These are phyloP conservation scores for Simalia tracyae DNA, from an alignment of 2,797 vertebrate species.

Conservation along the genomic window DNA sequence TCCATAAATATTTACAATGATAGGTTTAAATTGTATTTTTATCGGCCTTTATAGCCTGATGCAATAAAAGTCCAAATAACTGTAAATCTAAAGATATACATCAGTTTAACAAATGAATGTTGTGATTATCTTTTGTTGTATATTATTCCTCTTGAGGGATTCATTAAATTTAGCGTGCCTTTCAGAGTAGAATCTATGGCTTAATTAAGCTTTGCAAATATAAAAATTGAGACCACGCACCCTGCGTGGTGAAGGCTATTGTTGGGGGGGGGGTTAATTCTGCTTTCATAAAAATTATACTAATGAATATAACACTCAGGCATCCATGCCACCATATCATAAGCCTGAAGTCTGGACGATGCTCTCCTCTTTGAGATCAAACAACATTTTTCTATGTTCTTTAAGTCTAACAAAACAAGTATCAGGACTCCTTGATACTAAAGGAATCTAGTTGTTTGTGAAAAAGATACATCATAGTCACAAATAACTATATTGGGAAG, in stretches of 20 bases:
- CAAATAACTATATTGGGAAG: slow-evolving; percentile 96
- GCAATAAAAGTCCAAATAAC: slow-evolving; percentile 83
- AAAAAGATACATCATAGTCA: slow-evolving; percentile 92
- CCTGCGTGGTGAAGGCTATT: slow-evolving; percentile 82
- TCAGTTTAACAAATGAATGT: slow-evolving; percentile 98
- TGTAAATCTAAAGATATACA: slow-evolving; percentile 92
- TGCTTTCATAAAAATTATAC: slow-evolving; percentile 79
- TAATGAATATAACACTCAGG: slow-evolving; percentile 85
- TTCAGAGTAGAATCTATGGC: slow-evolving; percentile 99
- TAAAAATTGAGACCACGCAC: slow-evolving; percentile 90
- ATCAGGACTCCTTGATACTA: slow-evolving; percentile 80
- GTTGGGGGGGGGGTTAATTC: slow-evolving; percentile 74
- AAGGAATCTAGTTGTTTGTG: slow-evolving; percentile 90
- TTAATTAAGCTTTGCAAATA: slow-evolving; percentile 99
- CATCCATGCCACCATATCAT: slow-evolving; percentile 60
- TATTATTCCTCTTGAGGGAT: slow-evolving; percentile 91
- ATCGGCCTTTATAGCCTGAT: slow-evolving; percentile 70
- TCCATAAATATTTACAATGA: slow-evolving; percentile 66
- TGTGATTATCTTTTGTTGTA: slow-evolving; percentile 95
- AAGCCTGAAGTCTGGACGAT: slow-evolving; percentile 83
- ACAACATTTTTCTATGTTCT: slow-evolving; percentile 76
- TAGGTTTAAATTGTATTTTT: slow-evolving; percentile 70
- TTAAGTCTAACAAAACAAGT: slow-evolving; percentile 83
- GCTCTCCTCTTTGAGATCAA: slow-evolving; percentile 79
- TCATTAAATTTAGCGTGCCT: slow-evolving; percentile 94